These are phyloP conservation scores for Falco cherrug DNA, from an alignment of 2,797 vertebrate genomes.

Conservation along the genomic window DNA sequence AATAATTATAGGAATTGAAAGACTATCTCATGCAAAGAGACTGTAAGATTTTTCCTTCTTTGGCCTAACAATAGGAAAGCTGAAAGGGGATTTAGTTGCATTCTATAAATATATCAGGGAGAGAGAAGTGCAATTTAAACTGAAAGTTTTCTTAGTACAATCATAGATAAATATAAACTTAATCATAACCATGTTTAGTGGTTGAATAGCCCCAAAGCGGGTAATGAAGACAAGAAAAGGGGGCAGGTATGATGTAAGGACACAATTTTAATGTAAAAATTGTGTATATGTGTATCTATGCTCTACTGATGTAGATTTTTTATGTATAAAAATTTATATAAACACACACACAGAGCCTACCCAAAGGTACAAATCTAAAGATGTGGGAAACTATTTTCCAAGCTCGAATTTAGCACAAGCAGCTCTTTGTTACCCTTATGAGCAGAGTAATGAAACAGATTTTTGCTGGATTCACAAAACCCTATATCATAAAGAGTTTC, in stretches of 20 bases:
- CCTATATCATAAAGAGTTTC: neutral
- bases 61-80: neutral
- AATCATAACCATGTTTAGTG: neutral
- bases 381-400: neutral
- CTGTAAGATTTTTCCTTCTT: neutral
- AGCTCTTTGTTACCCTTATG: neutral
- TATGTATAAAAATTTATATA: rapidly evolving
- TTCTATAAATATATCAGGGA: neutral
- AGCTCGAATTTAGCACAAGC: neutral
- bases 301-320: neutral
- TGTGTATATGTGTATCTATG: neutral
- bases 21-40: neutral
- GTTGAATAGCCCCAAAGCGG: neutral
- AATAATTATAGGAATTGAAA: neutral
- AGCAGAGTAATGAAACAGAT: neutral
- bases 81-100: neutral
- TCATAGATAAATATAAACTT: neutral
- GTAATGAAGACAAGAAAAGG: neutral
- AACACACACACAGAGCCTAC: neutral
- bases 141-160: neutral
- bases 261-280: neutral
- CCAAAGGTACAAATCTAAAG: neutral
- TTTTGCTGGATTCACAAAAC: neutral
- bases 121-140: neutral
- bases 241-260: neutral